Base-by-base conservation (phyloP, 2,797 vertebrate genomes). In the Somateria mollissima region DNA sequence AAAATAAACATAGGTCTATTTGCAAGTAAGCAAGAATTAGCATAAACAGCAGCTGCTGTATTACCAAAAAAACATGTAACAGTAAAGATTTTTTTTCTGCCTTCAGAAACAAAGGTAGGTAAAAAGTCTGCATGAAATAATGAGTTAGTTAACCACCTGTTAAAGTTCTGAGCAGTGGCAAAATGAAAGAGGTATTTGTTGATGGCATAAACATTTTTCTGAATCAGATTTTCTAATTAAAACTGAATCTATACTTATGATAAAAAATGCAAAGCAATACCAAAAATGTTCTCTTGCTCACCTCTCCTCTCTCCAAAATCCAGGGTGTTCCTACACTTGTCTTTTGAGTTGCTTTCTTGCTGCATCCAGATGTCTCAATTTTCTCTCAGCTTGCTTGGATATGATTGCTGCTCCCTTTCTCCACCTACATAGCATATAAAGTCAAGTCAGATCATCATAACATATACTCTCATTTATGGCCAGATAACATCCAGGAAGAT, bases 1-100 rank as follows among this genome's bases (percentile, higher is more conserved):
- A 96, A 95, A 97, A 97, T 97, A 97, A 97, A 96, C 97, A 96
- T 85, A 96, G 95, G 96, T 94, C 95, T 97, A 82, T 97, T 97
- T 98, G 97, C 97, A 97, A 98, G 97, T 94, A 81, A 98, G 97
- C 96, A 96, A 96, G 94, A 97, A 98, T 98, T 97, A 97, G 97
- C 97, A 97, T 98, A 97, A 97, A 85, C 94, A 91, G 96, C 98
- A 98, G 97, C 97, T 98, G 97, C 83, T 70, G 74, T 54, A 34
- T 77, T 91, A 87, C 94, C 90, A 96, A 84, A 41, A 83, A 92
- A 77, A 32, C 96, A 72, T 47, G 94, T 89, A 95, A 71, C 96
- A 94, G 88, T 93, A 94, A 97, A 97, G 95, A 94, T 32, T 15
- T 83, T 77, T 77, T 71, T 72, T 16, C 41, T 96, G 70, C 79